Base-by-base conservation (phyloP, 1,140 invertebrate genomes). In the Dinoponera quadriceps region DNA sequence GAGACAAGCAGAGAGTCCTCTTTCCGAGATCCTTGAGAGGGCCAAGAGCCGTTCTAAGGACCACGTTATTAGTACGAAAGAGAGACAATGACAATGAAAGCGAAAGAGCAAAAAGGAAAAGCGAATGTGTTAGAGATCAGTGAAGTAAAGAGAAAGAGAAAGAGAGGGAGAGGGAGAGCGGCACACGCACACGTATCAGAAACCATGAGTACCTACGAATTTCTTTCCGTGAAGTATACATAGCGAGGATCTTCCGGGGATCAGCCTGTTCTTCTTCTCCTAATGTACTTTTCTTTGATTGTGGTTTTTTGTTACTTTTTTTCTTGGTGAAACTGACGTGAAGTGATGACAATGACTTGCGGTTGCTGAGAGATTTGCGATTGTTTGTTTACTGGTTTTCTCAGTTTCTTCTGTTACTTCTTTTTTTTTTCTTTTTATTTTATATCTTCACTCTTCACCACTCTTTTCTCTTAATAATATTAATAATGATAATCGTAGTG, bases 161-260 rank as follows among this genome's bases (percentile, higher is more conserved):
- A 88, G 85, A 90, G 90, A 62, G 87, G 85, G 88, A 87, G 66
- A 90, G 62, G 71, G 85, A 85, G 83, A 85, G 91, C 92, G 92
- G 93, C 92, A 93, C 93, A 93, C 93, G 92, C 92, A 94, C 93
- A 93, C 93, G 91, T 93, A 92, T 92, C 91, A 90, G 92, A 94
- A 92, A 92, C 91, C 93, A 88, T 89, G 90, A 91, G 90, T 91
- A 91, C 88, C 86, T 88, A 91, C 87, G 82, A 84, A 82, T 86
- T 89, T 84, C 48, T 84, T 89, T 90, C 89, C 66, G 86, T 85
- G 88, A 93, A 92, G 90, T 93, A 92, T 87, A n/a, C n/a, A 90
- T 92, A 89, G 81, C 72, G 55, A 77, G 82, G 82, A 88, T 86
- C 88, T 86, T 89, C 85, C 71, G 85, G 78, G 66, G 85, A 85